These are phyloP conservation scores for Turritopsis dohrnii DNA, from an alignment of 30 jellyfish, hydroid and myxozoan species.

Conservation along the genomic window DNA sequence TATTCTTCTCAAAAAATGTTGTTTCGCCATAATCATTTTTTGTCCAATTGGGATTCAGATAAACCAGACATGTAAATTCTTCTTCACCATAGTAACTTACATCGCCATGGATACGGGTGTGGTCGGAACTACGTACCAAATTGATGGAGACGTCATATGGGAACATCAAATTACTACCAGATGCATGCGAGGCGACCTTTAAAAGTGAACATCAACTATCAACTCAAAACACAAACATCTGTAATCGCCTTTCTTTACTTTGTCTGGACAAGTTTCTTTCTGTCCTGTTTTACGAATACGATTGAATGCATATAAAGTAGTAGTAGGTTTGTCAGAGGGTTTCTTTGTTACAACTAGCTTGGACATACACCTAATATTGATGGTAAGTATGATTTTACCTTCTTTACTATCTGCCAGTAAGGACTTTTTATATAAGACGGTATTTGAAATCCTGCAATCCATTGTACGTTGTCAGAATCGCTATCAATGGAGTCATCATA, in stretches of 20 bases:
- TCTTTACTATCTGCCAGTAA: conserved; percentile 64
- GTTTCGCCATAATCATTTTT: conserved; percentile 83
- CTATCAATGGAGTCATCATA: conserved; percentile 79
- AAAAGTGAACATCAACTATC: too few relatives aligned
- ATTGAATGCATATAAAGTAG: too few relatives aligned
- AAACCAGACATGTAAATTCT: conserved; percentile 79
- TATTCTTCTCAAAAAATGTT: conserved; percentile 63
- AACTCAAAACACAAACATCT: too few relatives aligned
- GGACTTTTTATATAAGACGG: conserved; percentile 61
- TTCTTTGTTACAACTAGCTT: too few relatives aligned
- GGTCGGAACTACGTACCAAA: conserved; percentile 84
- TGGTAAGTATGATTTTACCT: conserved; percentile 51
- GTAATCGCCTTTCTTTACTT: too few relatives aligned
- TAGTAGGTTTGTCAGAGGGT: too few relatives aligned
- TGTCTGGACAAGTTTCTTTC: too few relatives aligned
- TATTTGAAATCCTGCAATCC: conserved; percentile 89
- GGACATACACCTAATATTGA: too few relatives aligned
- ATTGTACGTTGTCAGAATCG: conserved; percentile 84
- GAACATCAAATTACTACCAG: conserved; percentile 72
- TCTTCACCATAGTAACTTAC: conserved; percentile 38
- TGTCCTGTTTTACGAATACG: too few relatives aligned
- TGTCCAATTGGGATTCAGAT: conserved; percentile 83
- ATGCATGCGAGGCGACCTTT: conserved; percentile 59
- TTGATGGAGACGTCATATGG: conserved; percentile 88
- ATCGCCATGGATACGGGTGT: conserved; percentile 75